Base-by-base conservation (phyloP, 2,797 vertebrate species). In the Gymnopithys bicolor region DNA sequence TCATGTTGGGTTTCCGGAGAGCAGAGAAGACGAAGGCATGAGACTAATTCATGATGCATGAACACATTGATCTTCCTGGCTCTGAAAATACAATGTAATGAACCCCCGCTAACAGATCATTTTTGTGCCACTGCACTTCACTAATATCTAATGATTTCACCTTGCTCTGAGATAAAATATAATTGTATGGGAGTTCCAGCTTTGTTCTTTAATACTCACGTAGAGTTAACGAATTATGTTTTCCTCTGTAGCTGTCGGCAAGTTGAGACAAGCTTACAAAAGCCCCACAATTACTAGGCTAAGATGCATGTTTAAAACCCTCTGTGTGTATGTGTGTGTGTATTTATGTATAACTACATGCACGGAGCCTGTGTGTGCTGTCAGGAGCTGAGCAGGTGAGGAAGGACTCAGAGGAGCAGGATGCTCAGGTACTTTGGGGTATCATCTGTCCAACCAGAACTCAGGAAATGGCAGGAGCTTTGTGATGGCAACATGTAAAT, bases 111-210 rank as follows among this genome's bases (percentile, higher is more conserved):
- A 98, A 97, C 97, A 97, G 97, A 98, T 98, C 98, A 98, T 97
- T 98, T 98, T 98, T 98, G 98, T 98, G 97, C 97, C 96, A 97
- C 97, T 96, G 95, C 97, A 97, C 98, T 97, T 98, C 95, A 94
- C 97, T 98, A 98, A 98, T 98, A 98, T 97, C 98, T 98, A 98
- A 98, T 98, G 98, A 98, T 98, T 98, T 97, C 98, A 97, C 98
- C 98, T 98, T 98, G 98, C 96, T 96, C 97, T 93, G 93, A 97
- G 97, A 97, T 97, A 96, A 97, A 96, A 97, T 96, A 97, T 98
- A 98, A 98, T 98, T 97, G 98, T 97, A 97, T 97, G 97, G 98
- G 98, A 98, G 97, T 97, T 98, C 94, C 97, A 97, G 96, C 97
- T 98, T 97, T 97, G 97, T 97, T 97, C 97, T 97, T 83, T 96